Conservation (phyloP, 2,797 vertebrate species). For the Anniella stebbinsi region DNA sequence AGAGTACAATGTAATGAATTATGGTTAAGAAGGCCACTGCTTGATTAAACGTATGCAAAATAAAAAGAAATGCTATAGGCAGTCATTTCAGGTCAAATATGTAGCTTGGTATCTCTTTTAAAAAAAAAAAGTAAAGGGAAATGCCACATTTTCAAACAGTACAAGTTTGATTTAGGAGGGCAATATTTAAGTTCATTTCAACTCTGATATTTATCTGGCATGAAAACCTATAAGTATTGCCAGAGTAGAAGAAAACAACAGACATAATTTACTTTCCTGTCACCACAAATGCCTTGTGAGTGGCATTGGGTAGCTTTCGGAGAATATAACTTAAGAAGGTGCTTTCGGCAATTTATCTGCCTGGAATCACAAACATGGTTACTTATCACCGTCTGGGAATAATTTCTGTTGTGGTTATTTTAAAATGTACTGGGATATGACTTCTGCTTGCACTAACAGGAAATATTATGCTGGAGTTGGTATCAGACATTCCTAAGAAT, state of each 20-base stretch:
- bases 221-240: background rate
- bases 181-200: background rate
- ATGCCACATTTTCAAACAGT: slow-evolving; percentile 10
- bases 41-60: slow-evolving; percentile 72
- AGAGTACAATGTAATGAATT: slow-evolving; percentile 59
- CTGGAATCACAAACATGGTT: background rate
- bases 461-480: background rate
- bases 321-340: background rate
- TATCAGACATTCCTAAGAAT: background rate
- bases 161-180: background rate
- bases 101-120: slow-evolving; percentile 51
- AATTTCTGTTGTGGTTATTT: background rate
- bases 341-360: background rate
- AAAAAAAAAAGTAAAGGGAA: slow-evolving; percentile 49
- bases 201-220: background rate
- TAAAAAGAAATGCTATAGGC: slow-evolving; percentile 52
- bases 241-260: background rate
- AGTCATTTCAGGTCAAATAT: slow-evolving; percentile 66
- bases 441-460: background rate
- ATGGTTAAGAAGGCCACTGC: slow-evolving; percentile 58
- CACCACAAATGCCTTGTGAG: background rate
- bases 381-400: background rate
- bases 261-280: background rate
- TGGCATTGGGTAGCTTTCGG: background rate
- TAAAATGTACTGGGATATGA: background rate